Evolutionary conservation across 2,113 vertebrate genomes (phyloP), one percentile per base, ranked within the genome.

Genomic region (Pteronura brasiliensis): DNA sequence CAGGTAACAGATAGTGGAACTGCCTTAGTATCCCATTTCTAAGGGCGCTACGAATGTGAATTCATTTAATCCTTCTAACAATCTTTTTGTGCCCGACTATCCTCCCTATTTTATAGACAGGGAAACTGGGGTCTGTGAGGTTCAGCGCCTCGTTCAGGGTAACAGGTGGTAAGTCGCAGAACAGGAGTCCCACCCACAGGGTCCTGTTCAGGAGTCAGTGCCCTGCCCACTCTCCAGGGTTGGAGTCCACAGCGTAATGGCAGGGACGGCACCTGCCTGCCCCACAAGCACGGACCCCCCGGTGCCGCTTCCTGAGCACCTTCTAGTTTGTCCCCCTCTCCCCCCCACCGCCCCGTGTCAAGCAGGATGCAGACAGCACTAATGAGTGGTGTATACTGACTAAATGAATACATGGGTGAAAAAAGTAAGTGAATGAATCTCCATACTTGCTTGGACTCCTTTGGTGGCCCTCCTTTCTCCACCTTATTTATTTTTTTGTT

Each of bases 221-320:
- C 21, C 25, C 52, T 5, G 7, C 36, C 7, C 15, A 1, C 17
- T 63, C 29, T 27, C 42, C 34, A 4, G 72, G 3, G 10, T 13
- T 4, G 3, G 57, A 2, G 3, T 52, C 10, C 1, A 0, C 7
- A 6, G 25, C 0, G 0, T 20, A 44, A 23, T 15, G 20, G 1
- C n/a, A 13, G 10, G 10, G 6, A 0, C 4, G 8, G 44, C 6
- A n/a, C 2, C 6, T 15, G 36, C 10, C 2, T 0, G 1, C 4
- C 23, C 29, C 9, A 42, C 4, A 4, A 61, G 25, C 0, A 1
- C 5, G 3, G 39, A 21, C 23, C 4, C 23, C 20, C 23, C 12
- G 5, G 17, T 12, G 9, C 39, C 0, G 29, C 31, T 47, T 74
- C 74, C 52, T 4, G 20, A 23, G 14, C 3, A 17, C 15, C 63